Percentiles rank a stretch among this genome's conserved stretches.
Evolutionary conservation across 2,888 invertebrate species (phyloP).

Genomic region (Mythimna impura): DNA sequence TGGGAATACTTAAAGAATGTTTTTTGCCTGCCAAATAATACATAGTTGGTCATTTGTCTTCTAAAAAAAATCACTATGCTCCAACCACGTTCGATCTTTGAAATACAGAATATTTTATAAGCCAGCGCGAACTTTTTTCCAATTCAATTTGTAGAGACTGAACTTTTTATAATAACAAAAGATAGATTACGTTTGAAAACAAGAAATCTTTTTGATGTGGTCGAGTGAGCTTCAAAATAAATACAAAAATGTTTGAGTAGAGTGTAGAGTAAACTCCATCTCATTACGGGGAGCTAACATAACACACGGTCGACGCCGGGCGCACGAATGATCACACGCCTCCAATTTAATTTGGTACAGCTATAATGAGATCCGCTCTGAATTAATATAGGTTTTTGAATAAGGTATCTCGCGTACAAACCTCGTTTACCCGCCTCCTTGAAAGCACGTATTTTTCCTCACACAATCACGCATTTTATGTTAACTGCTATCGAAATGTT

Average conservation of each 20-base stretch:
- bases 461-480: constrained; percentile 62
- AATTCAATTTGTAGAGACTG: constrained; percentile 30
- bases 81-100: constrained; percentile 28
- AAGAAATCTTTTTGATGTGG: constrained; percentile 27
- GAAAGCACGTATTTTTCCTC: constrained; percentile 54
- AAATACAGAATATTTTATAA: constrained; percentile 38
- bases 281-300: constrained; percentile 60
- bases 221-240: constrained; percentile 40
- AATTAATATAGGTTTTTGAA: constrained; percentile 75
- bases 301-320: constrained; percentile 51
- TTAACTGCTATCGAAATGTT: constrained; percentile 58
- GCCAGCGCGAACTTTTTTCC: constrained; percentile 25
- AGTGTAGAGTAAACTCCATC: constrained; percentile 57
- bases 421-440: constrained; percentile 56
- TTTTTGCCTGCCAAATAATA: not conserved
- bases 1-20: constrained; percentile 24
- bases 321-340: constrained; percentile 73
- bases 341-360: constrained; percentile 72
- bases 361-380: constrained; percentile 73
- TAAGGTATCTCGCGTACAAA: constrained; percentile 62
- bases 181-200: constrained; percentile 22
- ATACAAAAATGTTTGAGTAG: constrained; percentile 44
- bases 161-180: constrained; percentile 27
- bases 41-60: constrained; percentile 37
- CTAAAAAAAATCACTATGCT: constrained; percentile 17